Base-by-base conservation (phyloP, 2,797 vertebrate species). In the Cygnus olor region DNA sequence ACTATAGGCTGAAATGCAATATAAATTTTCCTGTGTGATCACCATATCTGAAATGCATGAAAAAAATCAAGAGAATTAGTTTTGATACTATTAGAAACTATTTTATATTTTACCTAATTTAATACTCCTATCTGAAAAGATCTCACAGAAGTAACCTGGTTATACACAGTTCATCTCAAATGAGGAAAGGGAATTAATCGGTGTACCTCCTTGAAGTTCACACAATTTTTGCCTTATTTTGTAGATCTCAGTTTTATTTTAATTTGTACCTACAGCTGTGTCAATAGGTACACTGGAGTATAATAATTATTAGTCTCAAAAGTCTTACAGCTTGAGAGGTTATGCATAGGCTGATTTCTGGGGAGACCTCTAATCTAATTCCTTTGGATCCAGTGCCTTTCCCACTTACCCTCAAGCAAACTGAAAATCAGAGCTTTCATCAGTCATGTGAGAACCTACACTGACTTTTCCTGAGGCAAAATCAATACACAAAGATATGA, bases 381-480 rank as follows among this genome's bases (percentile, higher is more conserved):
- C 58, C 32, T 91, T 68, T 81, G 47, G 88, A 54, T 45, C 45
- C 81, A 11, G 27, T 16, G 51, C 44, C 30, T 74, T 84, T 94
- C 80, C 24, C 45, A 42, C 40, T 60, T 66, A 69, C 13, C 77
- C 85, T 89, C 27, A 71, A 89, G 77, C 76, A 90, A 94, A 76
- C n/a, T 18, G 76, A 95, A 96, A 95, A 91, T 66, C 90, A 92
- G 36, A 83, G 72, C 51, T 73, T 69, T 47, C 47, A 64, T 49
- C 28, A 30, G 44, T 71, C 1, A 1, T 19, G 15, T 40, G 30
- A 18, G 76, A 86, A 90, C 86, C 58, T 42, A 72, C 73, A 56
- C 5, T 58, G 88, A 72, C 86, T 94, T 95, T 93, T 96, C 93
- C 89, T 28, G n/a, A 94, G 79, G 91, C 74, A 91, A 94, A 96